These are phyloP conservation scores for Druon quercuslanigerum DNA, from an alignment of 1,140 invertebrate species.

Conservation along the genomic window DNA sequence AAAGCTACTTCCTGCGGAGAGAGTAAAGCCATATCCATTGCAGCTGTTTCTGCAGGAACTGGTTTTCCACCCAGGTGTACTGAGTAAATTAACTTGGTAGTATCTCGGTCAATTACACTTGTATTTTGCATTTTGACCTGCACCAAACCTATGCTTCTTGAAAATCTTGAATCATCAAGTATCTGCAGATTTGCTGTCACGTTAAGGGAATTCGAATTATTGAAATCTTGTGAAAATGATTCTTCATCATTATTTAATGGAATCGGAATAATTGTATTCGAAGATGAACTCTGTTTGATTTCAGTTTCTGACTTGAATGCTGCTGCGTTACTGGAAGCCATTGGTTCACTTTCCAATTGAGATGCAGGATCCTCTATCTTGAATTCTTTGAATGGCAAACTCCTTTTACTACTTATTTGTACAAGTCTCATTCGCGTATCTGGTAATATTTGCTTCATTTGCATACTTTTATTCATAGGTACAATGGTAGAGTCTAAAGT, in stretches of 20 bases:
- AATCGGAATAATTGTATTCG: too few relatives aligned
- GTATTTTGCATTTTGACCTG: slow-evolving; percentile 73
- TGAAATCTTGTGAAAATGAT: slow-evolving; percentile 12
- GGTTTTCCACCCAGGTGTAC: slow-evolving; percentile 85
- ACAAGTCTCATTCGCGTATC: slow-evolving; percentile 49
- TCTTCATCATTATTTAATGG: too few relatives aligned
- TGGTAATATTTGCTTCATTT: slow-evolving; percentile 34
- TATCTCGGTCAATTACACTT: slow-evolving; percentile 56
- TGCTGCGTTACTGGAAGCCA: too few relatives aligned
- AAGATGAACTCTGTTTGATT: too few relatives aligned
- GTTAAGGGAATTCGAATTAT: slow-evolving; percentile 36
- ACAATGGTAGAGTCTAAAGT: not conserved
- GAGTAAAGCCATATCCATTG: slow-evolving; percentile 86
- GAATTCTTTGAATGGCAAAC: not conserved
- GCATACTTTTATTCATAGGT: not conserved
- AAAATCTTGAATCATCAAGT: not conserved
- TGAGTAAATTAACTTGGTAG: slow-evolving; percentile 81
- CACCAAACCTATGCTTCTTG: slow-evolving; percentile 54
- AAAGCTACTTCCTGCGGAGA: slow-evolving; percentile 83
- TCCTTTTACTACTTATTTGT: slow-evolving; percentile 47
- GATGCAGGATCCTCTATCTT: too few relatives aligned
- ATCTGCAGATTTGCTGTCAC: too few relatives aligned
- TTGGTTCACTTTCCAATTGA: too few relatives aligned
- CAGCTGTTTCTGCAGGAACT: slow-evolving; percentile 85
- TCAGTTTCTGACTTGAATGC: too few relatives aligned